Percentiles rank a stretch among this genome's conserved stretches.
These are phyloP conservation scores for Lagodon rhomboides DNA, from an alignment of 2,797 vertebrate species.

Conservation along the genomic window DNA sequence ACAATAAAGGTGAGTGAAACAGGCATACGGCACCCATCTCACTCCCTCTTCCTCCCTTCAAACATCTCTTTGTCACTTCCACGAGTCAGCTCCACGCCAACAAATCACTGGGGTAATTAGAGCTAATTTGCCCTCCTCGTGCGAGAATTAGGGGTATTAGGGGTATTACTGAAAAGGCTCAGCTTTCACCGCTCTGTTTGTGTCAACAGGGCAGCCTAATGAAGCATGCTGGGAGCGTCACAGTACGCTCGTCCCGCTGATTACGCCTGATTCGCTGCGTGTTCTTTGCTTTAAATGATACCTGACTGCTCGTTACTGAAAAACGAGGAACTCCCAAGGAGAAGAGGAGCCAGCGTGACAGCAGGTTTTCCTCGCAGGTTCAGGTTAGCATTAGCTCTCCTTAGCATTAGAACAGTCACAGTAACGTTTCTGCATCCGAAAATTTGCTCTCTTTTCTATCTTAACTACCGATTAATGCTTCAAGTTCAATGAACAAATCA, in stretches of 20 bases:
- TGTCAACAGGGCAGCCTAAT: slow-evolving; percentile 80
- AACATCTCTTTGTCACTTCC: slow-evolving; percentile 65
- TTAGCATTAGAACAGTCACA: neutral
- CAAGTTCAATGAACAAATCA: slow-evolving; percentile 19
- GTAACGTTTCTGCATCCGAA: neutral
- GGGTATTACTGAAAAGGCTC: slow-evolving; percentile 72
- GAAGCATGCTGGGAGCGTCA: slow-evolving; percentile 76
- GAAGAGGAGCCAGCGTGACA: slow-evolving; percentile 2
- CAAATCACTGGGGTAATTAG: slow-evolving; percentile 76
- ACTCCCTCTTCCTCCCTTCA: slow-evolving; percentile 56
- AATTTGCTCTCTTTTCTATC: neutral
- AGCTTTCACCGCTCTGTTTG: slow-evolving; percentile 72
- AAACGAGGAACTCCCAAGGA: slow-evolving; percentile 51
- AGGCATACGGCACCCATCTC: slow-evolving; percentile 72
- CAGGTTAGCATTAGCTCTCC: neutral
- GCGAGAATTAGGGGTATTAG: slow-evolving; percentile 63
- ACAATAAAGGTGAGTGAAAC: slow-evolving; percentile 44
- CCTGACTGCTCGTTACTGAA: slow-evolving; percentile 54
- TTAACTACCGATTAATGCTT: slow-evolving; percentile 18
- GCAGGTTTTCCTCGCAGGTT: neutral
- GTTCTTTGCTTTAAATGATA: slow-evolving; percentile 67
- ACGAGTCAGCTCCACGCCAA: slow-evolving; percentile 62
- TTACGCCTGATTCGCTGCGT: slow-evolving; percentile 60
- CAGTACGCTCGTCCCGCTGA: slow-evolving; percentile 74
- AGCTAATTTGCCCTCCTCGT: slow-evolving; percentile 78